These are phyloP conservation scores for Nasalis larvatus DNA, from an alignment of 2,113 vertebrate species.

Conservation along the genomic window DNA sequence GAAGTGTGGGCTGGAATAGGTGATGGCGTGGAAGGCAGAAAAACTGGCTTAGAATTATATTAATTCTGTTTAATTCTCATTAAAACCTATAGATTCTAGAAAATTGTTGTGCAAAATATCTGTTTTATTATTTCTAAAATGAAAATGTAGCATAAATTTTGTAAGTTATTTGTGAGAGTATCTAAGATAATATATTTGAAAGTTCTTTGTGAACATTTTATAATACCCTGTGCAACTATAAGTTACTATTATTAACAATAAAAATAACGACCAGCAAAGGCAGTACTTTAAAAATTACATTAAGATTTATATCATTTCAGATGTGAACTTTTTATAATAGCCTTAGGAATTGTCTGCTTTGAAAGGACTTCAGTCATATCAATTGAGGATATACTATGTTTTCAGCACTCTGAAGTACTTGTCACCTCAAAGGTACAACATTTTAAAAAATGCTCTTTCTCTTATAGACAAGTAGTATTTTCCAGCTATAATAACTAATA, in stretches of 20 bases:
- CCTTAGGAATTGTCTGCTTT: background rate
- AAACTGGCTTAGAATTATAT: background rate
- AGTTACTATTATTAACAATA: background rate
- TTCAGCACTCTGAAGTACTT: background rate
- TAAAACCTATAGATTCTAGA: background rate
- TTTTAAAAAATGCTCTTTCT: background rate
- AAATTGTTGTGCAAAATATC: background rate
- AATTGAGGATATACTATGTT: background rate
- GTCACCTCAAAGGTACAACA: background rate
- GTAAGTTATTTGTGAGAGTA: background rate
- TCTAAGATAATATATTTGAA: background rate
- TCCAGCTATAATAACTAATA: background rate
- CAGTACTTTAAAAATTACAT: background rate
- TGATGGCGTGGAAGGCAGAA: background rate
- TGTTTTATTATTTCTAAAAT: background rate
- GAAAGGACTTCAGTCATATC: background rate
- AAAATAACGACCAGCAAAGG: background rate
- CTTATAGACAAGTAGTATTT: background rate
- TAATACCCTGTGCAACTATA: background rate
- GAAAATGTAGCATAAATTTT: background rate
- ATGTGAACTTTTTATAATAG: background rate
- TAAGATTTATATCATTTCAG: background rate
- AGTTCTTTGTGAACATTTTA: background rate
- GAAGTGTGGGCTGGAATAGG: background rate
- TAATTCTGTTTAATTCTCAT: background rate